Evolutionary conservation across 2,113 vertebrate genomes (phyloP), one percentile per base, ranked within the genome.

Genomic region (Mormyrus lacerda): DNA sequence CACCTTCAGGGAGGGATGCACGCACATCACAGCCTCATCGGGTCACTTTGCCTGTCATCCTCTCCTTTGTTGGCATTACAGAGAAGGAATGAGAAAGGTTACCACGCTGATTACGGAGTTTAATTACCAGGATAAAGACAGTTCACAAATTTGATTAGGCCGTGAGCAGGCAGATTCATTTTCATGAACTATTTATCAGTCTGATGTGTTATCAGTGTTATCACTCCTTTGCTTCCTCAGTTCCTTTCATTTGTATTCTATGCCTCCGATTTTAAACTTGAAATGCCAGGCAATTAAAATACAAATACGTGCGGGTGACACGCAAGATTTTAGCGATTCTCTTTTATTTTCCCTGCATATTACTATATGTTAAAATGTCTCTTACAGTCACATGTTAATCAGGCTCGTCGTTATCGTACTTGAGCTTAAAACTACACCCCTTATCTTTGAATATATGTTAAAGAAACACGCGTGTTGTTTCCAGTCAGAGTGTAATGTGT

Each of bases 121-220:
- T 89, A 89, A 89, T 83, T 83, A 89, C 73, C 4, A 35, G 48
- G 58, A 89, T 55, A 47, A 89, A 83, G 27, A 83, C 73, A 89
- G 50, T 89, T 89, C 88, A 82, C 48, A 53, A 83, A 89, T 53
- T 35, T 53, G 73, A 89, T 82, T 89, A 89, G 27, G 27, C 88
- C n/a, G 9, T n/a, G 69, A 89, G 88, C 73, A 53, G 88, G 8
- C 88, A 44, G 88, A 50, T 55, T 79, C 76, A 51, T 82, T 89
- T 88, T 89, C 65, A 88, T 69, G 87, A 82, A 89, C 45, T 83
- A 42, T 48, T 53, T 82, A 83, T 89, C 50, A 27, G 48, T 83
- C 48, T 82, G 31, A 79, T 55, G 39, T 48, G 21, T n/a, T 51
- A 88, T 24, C 44, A 13, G 24, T 51, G 13, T 17, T 82, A 84